Conservation (phyloP, 2,888 invertebrate species). For the Elmis aenea region DNA sequence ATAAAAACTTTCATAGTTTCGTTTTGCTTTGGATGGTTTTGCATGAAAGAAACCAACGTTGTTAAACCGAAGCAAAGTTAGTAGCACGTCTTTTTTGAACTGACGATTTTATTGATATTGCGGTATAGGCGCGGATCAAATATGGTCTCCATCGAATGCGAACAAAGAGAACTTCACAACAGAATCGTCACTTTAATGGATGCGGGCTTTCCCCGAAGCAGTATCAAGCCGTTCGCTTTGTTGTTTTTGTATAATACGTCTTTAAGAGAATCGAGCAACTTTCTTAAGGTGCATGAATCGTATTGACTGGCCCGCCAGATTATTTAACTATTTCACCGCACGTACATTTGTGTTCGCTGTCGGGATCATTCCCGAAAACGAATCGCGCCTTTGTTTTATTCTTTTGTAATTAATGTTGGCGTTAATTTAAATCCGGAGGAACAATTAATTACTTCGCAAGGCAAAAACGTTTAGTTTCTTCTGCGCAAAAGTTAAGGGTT, state of each 20-base stretch:
- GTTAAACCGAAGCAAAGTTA: constrained; percentile 20
- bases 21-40: constrained; percentile 20
- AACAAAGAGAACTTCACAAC: constrained; percentile 4
- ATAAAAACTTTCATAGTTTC: constrained; percentile 20
- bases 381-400: too few relatives aligned
- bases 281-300: neutral
- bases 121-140: constrained; percentile 7
- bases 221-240: constrained; percentile 4
- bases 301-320: neutral
- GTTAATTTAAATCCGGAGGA: constrained; percentile 22
- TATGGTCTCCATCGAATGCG: constrained; percentile 7
- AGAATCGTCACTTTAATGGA: constrained; percentile 10
- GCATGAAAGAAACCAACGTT: constrained; percentile 16
- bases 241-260: constrained; percentile 5
- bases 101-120: constrained; percentile 16
- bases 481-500: too few relatives aligned
- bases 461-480: too few relatives aligned
- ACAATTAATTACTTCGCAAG: constrained; percentile 22
- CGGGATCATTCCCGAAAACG: too few relatives aligned
- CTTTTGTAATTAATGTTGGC: constrained; percentile 12
- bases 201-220: constrained; percentile 4
- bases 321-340: too few relatives aligned
- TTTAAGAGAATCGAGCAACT: neutral
- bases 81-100: constrained; percentile 19
- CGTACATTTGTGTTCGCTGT: too few relatives aligned